phyloP scores from a whole-genome alignment of 2,113 vertebrate genomes.

The Pristiophorus japonicus region DNA sequence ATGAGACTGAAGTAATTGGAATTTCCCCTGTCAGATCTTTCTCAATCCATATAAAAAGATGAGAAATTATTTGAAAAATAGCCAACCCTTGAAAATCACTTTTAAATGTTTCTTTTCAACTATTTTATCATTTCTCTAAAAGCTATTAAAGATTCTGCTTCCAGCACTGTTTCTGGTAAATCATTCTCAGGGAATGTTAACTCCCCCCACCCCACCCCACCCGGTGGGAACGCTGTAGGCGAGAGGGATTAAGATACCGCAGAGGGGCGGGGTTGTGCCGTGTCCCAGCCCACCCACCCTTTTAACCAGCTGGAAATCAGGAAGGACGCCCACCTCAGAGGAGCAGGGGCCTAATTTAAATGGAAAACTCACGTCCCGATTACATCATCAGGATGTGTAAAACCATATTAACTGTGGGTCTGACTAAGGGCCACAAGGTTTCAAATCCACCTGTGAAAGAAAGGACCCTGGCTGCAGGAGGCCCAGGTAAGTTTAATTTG shows the following conservation, averaged over 20 bases:
- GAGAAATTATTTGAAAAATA: not conserved
- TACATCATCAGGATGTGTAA: not conserved
- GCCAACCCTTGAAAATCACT: not conserved
- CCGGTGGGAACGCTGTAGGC: too few species aligned
- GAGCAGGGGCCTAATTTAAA: not conserved
- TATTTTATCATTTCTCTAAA: not conserved
- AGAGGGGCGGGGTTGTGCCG: not conserved
- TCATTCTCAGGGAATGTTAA: not conserved
- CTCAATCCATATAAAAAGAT: not conserved
- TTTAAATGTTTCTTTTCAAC: not conserved
- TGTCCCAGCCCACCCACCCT: not conserved
- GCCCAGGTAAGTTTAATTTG: not conserved
- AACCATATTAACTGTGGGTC: not conserved
- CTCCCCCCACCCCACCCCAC: not conserved
- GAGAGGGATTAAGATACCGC: too few species aligned
- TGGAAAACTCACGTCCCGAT: not conserved
- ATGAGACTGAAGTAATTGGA: not conserved
- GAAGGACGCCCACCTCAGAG: not conserved
- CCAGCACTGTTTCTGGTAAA: not conserved
- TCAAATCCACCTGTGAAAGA: not conserved
- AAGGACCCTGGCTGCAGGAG: not conserved
- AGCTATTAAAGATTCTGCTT: not conserved
- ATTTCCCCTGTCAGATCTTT: not conserved
- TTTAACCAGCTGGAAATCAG: not conserved
- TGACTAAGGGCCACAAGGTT: not conserved